phyloP scores from a whole-genome alignment of 1,140 invertebrate genomes.

The Papilio dardanus region DNA sequence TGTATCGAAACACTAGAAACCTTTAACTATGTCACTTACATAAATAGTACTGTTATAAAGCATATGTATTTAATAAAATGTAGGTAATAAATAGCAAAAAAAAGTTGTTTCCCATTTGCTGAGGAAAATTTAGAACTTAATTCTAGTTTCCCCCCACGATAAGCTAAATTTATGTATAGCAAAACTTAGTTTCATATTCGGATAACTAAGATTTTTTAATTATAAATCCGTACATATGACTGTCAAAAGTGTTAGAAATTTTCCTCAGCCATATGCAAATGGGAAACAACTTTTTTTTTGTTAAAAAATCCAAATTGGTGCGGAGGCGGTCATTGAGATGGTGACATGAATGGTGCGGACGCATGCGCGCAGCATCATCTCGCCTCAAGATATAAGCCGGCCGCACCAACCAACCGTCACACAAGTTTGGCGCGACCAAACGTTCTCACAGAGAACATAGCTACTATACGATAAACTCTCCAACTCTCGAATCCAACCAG shows the following conservation, averaged over 20 bases:
- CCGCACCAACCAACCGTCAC: slow-evolving; percentile 57
- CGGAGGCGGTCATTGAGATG: slow-evolving; percentile 75
- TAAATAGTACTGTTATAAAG: not conserved
- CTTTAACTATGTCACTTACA: not conserved
- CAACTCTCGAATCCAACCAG: slow-evolving; percentile 4
- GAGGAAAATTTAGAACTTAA: too few relatives aligned
- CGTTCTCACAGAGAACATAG: slow-evolving; percentile 62
- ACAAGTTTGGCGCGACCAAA: slow-evolving; percentile 75
- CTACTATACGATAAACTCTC: slow-evolving; percentile 41
- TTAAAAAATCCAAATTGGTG: slow-evolving; percentile 45
- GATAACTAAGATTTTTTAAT: too few relatives aligned
- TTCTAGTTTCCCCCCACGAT: too few relatives aligned
- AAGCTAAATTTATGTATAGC: too few relatives aligned
- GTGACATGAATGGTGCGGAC: slow-evolving; percentile 72
- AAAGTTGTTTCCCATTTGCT: too few relatives aligned
- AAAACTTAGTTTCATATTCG: too few relatives aligned
- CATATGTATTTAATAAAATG: too few relatives aligned
- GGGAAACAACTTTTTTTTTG: not conserved
- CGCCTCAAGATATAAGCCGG: slow-evolving; percentile 73
- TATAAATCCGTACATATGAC: not conserved
- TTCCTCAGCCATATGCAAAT: not conserved
- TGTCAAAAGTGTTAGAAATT: not conserved
- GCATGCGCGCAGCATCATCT: slow-evolving; percentile 64
- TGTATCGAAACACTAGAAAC: not conserved
- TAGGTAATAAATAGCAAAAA: too few relatives aligned